Evolutionary conservation across 2,113 vertebrate species (phyloP).

Genomic region (Camarhynchus parvulus): DNA sequence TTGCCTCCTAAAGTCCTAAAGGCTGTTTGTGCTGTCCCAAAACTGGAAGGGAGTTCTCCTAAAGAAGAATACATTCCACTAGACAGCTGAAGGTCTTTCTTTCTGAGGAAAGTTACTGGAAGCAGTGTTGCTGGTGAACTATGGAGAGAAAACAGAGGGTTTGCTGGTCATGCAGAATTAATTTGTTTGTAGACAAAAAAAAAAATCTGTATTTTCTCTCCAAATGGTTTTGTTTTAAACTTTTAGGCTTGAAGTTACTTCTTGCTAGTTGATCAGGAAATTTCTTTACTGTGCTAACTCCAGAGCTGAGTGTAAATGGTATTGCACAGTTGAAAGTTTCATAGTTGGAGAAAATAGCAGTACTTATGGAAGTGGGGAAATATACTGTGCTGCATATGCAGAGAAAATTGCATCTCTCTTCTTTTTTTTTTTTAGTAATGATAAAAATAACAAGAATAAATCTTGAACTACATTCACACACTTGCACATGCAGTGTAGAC

Average conservation of each 20-base stretch:
- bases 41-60: background rate
- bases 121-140: background rate
- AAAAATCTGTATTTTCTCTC: background rate
- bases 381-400: background rate
- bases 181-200: background rate
- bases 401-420: background rate
- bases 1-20: background rate
- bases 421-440: background rate
- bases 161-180: background rate
- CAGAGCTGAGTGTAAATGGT: background rate
- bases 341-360: background rate
- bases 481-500: background rate
- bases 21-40: background rate
- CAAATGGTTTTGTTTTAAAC: background rate
- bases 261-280: background rate
- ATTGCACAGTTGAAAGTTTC: background rate
- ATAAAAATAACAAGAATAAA: background rate
- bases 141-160: background rate
- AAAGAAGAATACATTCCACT: background rate
- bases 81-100: background rate
- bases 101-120: background rate
- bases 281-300: background rate
- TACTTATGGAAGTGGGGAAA: background rate
- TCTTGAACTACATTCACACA: background rate
- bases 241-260: background rate